phyloP scores from a whole-genome alignment of 2,888 invertebrate genomes.

The Capitulum mitella region DNA sequence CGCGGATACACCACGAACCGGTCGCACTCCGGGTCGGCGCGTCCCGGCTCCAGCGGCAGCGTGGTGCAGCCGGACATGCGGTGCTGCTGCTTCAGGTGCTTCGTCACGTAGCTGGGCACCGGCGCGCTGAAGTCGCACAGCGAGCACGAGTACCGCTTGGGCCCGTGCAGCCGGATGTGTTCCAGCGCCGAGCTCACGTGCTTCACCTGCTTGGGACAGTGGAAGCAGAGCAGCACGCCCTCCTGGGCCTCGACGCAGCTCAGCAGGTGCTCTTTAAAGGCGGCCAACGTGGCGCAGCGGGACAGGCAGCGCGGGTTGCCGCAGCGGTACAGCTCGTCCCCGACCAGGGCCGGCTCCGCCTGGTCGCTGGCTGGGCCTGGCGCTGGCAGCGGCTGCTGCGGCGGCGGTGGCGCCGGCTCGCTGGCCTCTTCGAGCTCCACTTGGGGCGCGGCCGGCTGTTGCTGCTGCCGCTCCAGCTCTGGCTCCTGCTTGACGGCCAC shows the following conservation, averaged over 20 bases:
- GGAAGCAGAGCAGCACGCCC: conserved; percentile 48
- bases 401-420: background rate
- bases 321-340: conserved; percentile 50
- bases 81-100: conserved; percentile 54
- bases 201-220: conserved; percentile 49
- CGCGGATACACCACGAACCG: conserved; percentile 46
- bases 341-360: background rate
- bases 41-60: conserved; percentile 48
- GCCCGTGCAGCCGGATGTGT: conserved; percentile 55
- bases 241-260: conserved; percentile 40
- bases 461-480: background rate
- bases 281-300: conserved; percentile 41
- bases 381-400: background rate
- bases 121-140: conserved; percentile 49
- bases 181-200: conserved; percentile 47
- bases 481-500: background rate
- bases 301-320: conserved; percentile 46
- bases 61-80: conserved; percentile 42
- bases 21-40: conserved; percentile 47
- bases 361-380: no score
- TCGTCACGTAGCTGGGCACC: conserved; percentile 40
- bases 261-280: conserved; percentile 43
- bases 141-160: conserved; percentile 54
- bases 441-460: background rate
- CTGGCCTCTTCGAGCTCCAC: background rate